Base-by-base conservation (phyloP, 2,888 invertebrate genomes). In the Microctonus aethiopoides region DNA sequence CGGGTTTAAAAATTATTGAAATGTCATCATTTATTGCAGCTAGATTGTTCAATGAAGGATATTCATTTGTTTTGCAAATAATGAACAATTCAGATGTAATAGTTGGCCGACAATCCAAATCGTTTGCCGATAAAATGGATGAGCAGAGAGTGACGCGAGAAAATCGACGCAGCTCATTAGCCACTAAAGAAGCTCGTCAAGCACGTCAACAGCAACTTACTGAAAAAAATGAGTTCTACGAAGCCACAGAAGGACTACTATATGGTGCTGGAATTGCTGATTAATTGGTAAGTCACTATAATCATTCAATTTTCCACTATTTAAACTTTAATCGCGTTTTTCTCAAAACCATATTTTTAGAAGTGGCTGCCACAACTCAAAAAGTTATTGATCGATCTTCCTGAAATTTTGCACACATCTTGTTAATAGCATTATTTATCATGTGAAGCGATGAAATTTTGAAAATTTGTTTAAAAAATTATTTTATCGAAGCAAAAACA, bases 191-290 rank as follows among this genome's bases (percentile, higher is more conserved):
- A 41, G 61, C 59, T 51, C 32, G 62, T 41, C n/a, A 22, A 34
- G 41, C 26, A 20, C 51, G 64, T 16, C 41, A 32, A 56, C 24
- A 36, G 9, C 36, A 26, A 39, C 32, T 26, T 16, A 62, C 36
- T 26, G 36, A 52, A 2, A 22, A 70, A 52, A 36, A 24, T 52
- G 36, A 65, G 52, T 22, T 26, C 22, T 60, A 34, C 39, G 54
- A 66, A 52, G 2, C 22, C n/a, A 16, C 61, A 9, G 70, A 70
- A 66, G 61, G 61, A 16, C 36, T 39, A 22, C 22, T 66, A n/a
- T 70, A 66, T 70, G 66, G 71, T 51, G 57, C 71, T 52, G 71
- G 67, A 51, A 67, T 71, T 22, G 71, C 71, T 26, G 71, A 71
- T 71, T 63, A 71, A 63, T 54, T 52, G 66, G 36, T 36, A 36